Evolutionary conservation across 2,113 vertebrate species (phyloP).

Genomic region (Varanus komodoensis): DNA sequence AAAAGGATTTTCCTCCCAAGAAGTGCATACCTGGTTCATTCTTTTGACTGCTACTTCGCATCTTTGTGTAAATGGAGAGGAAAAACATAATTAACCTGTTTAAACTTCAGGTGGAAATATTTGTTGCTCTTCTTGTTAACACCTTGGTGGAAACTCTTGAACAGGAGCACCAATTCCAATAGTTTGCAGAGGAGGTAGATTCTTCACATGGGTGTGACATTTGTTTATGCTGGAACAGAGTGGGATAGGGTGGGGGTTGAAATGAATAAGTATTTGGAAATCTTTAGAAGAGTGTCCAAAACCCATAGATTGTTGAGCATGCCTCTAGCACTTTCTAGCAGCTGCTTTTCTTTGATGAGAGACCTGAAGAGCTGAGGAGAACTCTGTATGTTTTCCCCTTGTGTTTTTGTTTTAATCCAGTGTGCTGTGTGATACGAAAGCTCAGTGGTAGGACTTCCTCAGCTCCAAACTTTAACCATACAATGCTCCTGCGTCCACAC

Average conservation of each 20-base stretch:
- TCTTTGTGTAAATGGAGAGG: constrained; percentile 70
- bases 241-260: too few species aligned
- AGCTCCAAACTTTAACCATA: too few species aligned
- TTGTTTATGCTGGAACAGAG: neutral
- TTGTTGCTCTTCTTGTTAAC: constrained; percentile 72
- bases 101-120: constrained; percentile 64
- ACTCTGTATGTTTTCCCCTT: neutral
- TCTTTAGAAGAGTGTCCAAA: neutral
- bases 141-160: constrained; percentile 63
- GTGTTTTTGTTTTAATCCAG: too few species aligned
- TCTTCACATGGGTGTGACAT: neutral
- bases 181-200: neutral
- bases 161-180: constrained; percentile 16
- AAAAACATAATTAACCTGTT: constrained; percentile 72
- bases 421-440: neutral
- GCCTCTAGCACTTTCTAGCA: neutral
- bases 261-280: neutral
- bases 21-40: constrained; percentile 64
- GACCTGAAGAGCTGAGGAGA: neutral
- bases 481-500: neutral
- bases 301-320: neutral
- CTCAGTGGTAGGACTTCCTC: neutral
- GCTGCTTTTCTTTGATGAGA: neutral
- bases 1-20: constrained; percentile 73
- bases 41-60: constrained; percentile 71